Percentiles rank a stretch among this genome's conserved stretches.
Conservation (phyloP, 2,113 vertebrate species). For the Pseudorasbora parva region DNA sequence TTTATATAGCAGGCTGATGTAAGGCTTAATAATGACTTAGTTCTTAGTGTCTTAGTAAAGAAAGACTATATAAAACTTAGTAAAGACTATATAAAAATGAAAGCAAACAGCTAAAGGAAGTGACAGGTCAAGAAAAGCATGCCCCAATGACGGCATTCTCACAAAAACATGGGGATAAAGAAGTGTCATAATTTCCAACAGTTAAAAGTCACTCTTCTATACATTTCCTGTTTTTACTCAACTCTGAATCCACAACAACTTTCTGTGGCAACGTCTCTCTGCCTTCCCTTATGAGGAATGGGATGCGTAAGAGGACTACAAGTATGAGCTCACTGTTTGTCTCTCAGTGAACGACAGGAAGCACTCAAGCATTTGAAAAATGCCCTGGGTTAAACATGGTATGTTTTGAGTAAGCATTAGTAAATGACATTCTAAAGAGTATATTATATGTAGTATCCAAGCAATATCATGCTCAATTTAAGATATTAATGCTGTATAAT, state of each 20-base stretch:
- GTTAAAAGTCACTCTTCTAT: constrained; percentile 14
- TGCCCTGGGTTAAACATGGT: background rate
- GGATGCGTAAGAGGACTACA: background rate
- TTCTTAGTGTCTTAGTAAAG: too few species aligned
- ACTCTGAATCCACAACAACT: constrained; percentile 20
- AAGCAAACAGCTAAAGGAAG: constrained; percentile 12
- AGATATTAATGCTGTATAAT: background rate
- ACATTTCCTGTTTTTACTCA: constrained; percentile 45
- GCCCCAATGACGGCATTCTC: background rate
- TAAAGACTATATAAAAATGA: too few species aligned
- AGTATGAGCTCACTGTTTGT: constrained; percentile 19
- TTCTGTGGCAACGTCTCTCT: constrained; percentile 12
- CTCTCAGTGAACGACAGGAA: background rate
- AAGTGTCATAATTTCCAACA: constrained; percentile 16
- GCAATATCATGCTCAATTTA: background rate
- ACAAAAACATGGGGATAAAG: background rate
- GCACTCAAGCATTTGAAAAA: constrained; percentile 29
- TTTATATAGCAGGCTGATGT: constrained; percentile 4
- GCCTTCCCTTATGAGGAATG: background rate
- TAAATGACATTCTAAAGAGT: background rate
- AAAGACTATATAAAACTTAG: too few species aligned
- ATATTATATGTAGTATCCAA: background rate
- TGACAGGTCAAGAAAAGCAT: constrained; percentile 2
- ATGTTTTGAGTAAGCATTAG: background rate
- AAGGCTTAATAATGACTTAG: background rate